Conservation (phyloP, 2,113 vertebrate species). For the Lagenorhynchus albirostris region DNA sequence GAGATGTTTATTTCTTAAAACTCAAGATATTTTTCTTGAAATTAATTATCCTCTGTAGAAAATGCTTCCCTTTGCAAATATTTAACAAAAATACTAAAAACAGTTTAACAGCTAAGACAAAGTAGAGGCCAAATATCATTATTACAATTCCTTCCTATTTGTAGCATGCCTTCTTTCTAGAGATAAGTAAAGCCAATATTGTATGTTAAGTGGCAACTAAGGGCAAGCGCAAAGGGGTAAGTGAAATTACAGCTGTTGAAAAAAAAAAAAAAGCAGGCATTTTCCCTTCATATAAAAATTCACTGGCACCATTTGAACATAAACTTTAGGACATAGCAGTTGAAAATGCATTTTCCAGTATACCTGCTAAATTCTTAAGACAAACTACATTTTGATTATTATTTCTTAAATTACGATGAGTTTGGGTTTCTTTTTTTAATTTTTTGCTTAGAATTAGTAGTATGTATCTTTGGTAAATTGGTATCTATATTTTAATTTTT, state of each 20-base stretch:
- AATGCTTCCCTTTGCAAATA: constrained; percentile 88
- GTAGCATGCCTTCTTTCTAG: constrained; percentile 79
- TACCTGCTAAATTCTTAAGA: constrained; percentile 80
- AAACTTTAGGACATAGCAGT: constrained; percentile 73
- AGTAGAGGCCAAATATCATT: constrained; percentile 84
- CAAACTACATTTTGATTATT: constrained; percentile 68
- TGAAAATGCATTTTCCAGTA: constrained; percentile 77
- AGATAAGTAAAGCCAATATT: constrained; percentile 74
- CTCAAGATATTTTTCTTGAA: constrained; percentile 88
- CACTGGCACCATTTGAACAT: constrained; percentile 82
- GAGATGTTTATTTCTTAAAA: constrained; percentile 87
- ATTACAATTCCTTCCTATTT: constrained; percentile 76
- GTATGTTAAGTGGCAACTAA: constrained; percentile 78
- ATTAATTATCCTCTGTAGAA: constrained; percentile 89
- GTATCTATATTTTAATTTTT: constrained; percentile 80
- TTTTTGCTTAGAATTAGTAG: constrained; percentile 83
- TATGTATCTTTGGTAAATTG: constrained; percentile 92
- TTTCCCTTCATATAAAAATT: constrained; percentile 84
- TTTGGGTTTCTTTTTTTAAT: constrained; percentile 30
- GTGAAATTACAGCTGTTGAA: constrained; percentile 57
- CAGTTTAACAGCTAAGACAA: constrained; percentile 85
- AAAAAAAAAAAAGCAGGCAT: constrained; percentile 71
- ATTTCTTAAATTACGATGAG: constrained; percentile 67
- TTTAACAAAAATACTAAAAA: constrained; percentile 89
- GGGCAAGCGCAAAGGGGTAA: constrained; percentile 78